Base-by-base conservation (phyloP, 2,888 invertebrate genomes). In the Caenorhabditis sp. region DNA sequence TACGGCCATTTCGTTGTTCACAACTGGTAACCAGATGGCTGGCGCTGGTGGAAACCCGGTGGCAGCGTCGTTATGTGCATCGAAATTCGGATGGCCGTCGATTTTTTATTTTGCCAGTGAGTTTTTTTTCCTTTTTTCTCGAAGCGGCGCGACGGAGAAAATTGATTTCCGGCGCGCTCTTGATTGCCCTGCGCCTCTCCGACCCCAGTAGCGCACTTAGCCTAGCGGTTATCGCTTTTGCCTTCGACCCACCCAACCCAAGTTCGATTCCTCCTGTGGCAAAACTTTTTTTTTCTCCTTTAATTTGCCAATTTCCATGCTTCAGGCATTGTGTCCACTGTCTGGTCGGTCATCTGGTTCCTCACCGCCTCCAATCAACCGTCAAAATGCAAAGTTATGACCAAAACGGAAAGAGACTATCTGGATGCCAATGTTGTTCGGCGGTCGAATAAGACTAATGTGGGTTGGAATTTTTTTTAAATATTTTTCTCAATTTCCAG, bases 61-160 rank as follows among this genome's bases (percentile, higher is more conserved):
- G 5, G 86, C 88, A 4, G 88, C 89, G 0, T 85, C 81, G 2
- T 76, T 88, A 32, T 89, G 88, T 78, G 82, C 72, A 11, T 85
- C 85, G 15, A 65, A 69, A 8, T 81, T 84, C n/a, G 85, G 85
- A 78, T 89, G 89, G 89, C 85, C 80, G 0, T 85, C 81, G 0
- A 85, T 89, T 13, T 89, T 89, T 70, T 89, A 89, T 69, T 74
- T 87, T 62, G 83, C 76, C 11, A 83, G 88, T 88, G 50, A 47
- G 85, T 40, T 6, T 18, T 28, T 5, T 11, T 3, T 13, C 26
- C 15, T 15, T 32, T 18, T n/a, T 26, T n/a, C n/a, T n/a, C n/a
- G n/a, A n/a, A n/a, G n/a, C n/a, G n/a, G n/a, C n/a, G n/a, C n/a
- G n/a, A n/a, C n/a, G n/a, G n/a, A n/a, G n/a, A n/a, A n/a, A n/a